phyloP scores from a whole-genome alignment of 1,140 invertebrate species.

The Ephestia elutella region DNA sequence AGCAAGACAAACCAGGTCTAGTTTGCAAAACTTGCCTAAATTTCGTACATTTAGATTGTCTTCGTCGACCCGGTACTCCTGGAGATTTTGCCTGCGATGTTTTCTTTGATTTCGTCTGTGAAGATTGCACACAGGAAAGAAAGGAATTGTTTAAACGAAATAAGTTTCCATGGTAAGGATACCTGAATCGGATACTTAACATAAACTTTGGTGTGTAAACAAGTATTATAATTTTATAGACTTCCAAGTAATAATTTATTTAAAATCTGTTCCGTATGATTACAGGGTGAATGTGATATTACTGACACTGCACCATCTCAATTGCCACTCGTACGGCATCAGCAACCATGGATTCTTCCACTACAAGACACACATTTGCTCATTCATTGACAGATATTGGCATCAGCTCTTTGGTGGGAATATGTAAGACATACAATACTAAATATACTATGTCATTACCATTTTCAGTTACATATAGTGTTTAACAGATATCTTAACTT shows the following conservation, averaged over 20 bases:
- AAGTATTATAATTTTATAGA: too few species aligned
- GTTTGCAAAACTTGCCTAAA: slow-evolving; percentile 72
- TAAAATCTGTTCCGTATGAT: slow-evolving; percentile 7
- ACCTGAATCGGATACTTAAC: background rate
- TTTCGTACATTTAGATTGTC: slow-evolving; percentile 78
- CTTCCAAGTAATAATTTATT: background rate
- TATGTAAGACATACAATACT: slow-evolving; percentile 67
- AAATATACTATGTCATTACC: too few species aligned
- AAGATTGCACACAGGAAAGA: slow-evolving; percentile 75
- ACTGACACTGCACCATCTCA: slow-evolving; percentile 79
- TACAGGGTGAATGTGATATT: slow-evolving; percentile 78
- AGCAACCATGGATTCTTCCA: slow-evolving; percentile 84
- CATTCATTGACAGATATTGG: slow-evolving; percentile 83
- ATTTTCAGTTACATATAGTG: too few species aligned
- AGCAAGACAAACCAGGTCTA: slow-evolving; percentile 51
- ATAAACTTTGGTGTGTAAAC: too few species aligned
- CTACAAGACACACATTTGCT: slow-evolving; percentile 82
- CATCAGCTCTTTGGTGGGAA: slow-evolving; percentile 76
- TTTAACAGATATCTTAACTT: too few species aligned
- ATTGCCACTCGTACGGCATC: slow-evolving; percentile 77
- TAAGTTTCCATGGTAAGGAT: slow-evolving; percentile 79
- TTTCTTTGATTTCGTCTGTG: slow-evolving; percentile 83
- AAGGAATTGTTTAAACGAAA: slow-evolving; percentile 76
- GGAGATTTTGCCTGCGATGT: slow-evolving; percentile 82
- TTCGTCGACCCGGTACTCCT: slow-evolving; percentile 77